A percentile compares a stretch with the other conserved stretches of the same genome.
Evolutionary conservation across 1,140 invertebrate genomes (phyloP).

Genomic region (Steinernema feltiae): DNA sequence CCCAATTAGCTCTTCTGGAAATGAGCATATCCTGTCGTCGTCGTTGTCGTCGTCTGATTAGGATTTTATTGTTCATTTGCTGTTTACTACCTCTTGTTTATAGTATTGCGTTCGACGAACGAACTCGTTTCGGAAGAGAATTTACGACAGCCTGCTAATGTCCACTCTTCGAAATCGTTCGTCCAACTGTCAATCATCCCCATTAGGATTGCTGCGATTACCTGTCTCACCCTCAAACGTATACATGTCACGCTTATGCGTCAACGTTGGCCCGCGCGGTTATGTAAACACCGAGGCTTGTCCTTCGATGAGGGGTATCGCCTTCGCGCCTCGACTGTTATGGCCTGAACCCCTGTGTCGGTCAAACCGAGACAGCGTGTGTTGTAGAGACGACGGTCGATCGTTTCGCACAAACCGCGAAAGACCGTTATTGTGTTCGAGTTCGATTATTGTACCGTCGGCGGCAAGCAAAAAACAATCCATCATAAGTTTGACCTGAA

Average conservation of each 20-base stretch:
- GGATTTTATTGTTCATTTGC: too few relatives aligned
- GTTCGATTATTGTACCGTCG: not conserved
- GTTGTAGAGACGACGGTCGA: not conserved
- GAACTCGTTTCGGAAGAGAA: too few relatives aligned
- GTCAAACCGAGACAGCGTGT: not conserved
- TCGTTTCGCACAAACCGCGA: not conserved
- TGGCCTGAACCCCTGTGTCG: not conserved
- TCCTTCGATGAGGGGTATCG: too few relatives aligned
- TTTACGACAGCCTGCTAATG: too few relatives aligned
- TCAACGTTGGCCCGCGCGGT: not conserved
- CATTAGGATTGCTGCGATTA: not conserved
- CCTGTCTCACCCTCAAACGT: not conserved
- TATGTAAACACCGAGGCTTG: not conserved
- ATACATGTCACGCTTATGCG: not conserved
- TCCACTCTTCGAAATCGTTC: not conserved
- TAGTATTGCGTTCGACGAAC: too few relatives aligned
- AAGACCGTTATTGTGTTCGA: not conserved
- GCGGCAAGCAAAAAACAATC: not conserved
- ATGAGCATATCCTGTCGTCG: too few relatives aligned
- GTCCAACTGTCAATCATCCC: not conserved
- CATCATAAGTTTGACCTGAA: not conserved
- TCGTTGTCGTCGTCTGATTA: too few relatives aligned
- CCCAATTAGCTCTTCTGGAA: too few relatives aligned
- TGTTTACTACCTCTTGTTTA: too few relatives aligned
- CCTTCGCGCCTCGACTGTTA: not conserved